These are phyloP conservation scores for Tyria jacobaeae DNA, from an alignment of 2,888 invertebrate species.

Conservation along the genomic window DNA sequence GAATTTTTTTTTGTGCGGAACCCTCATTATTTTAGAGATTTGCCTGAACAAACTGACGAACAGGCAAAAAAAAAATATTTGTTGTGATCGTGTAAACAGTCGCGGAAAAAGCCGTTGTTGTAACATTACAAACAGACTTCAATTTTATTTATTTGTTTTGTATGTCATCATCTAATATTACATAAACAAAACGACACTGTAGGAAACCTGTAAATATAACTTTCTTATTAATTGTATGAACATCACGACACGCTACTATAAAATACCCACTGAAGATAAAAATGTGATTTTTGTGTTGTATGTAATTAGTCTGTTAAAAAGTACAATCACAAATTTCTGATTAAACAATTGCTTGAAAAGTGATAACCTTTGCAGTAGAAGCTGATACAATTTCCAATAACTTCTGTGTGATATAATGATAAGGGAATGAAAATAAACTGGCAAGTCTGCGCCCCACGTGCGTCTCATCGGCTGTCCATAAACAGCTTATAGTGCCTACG, in stretches of 20 bases:
- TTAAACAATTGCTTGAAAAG: slow-evolving; percentile 9
- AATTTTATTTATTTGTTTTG: too few species aligned
- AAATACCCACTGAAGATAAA: neutral
- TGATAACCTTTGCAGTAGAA: slow-evolving; percentile 30
- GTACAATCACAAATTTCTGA: slow-evolving; percentile 8
- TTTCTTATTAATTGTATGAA: neutral
- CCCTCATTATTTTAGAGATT: too few species aligned
- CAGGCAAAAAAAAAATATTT: too few species aligned
- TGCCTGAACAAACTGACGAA: too few species aligned
- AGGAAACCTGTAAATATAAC: too few species aligned
- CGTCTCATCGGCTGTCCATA: neutral
- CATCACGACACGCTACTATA: neutral
- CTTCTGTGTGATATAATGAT: slow-evolving; percentile 12
- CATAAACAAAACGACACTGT: too few species aligned
- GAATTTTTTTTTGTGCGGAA: too few species aligned
- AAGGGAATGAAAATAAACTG: slow-evolving; percentile 11
- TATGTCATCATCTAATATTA: too few species aligned
- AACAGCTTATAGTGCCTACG: neutral
- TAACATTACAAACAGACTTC: too few species aligned
- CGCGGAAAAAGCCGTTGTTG: too few species aligned
- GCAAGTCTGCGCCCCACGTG: neutral
- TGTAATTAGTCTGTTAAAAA: neutral
- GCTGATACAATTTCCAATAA: slow-evolving; percentile 2
- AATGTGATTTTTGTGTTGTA: neutral
- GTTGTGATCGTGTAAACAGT: too few species aligned